These are phyloP conservation scores for Blera fallax DNA, from an alignment of 2,888 invertebrate species.

Conservation along the genomic window DNA sequence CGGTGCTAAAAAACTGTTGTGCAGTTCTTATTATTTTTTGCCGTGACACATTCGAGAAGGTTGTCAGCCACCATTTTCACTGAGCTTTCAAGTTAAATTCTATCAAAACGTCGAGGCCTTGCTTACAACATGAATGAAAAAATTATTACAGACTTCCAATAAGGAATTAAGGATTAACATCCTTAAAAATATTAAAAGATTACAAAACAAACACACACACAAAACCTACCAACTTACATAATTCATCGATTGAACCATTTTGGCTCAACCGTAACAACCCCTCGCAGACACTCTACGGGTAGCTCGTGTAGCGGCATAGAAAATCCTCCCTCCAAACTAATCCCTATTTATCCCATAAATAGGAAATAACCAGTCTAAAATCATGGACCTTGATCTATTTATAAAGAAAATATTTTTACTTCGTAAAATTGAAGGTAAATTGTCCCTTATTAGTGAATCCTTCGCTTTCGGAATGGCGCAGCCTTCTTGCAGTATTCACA, in stretches of 20 bases:
- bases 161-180: too few species aligned
- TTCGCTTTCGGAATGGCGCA: background rate
- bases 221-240: too few species aligned
- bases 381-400: conserved; percentile 26
- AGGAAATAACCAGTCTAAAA: background rate
- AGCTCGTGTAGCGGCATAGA: background rate
- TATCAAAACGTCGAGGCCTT: too few species aligned
- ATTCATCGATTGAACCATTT: background rate
- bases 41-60: too few species aligned
- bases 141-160: too few species aligned
- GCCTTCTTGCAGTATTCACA: background rate
- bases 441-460: background rate
- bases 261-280: background rate
- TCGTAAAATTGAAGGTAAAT: background rate
- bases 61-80: too few species aligned
- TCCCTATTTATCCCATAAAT: background rate
- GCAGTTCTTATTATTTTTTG: too few species aligned
- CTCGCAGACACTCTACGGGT: background rate
- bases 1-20: too few species aligned
- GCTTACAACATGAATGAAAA: too few species aligned
- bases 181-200: too few species aligned
- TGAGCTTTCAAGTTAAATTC: too few species aligned
- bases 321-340: background rate
- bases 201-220: too few species aligned
- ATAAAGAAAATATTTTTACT: conserved; percentile 2